Conservation (phyloP, 2,113 vertebrate genomes). For the Vidua chalybeata region DNA sequence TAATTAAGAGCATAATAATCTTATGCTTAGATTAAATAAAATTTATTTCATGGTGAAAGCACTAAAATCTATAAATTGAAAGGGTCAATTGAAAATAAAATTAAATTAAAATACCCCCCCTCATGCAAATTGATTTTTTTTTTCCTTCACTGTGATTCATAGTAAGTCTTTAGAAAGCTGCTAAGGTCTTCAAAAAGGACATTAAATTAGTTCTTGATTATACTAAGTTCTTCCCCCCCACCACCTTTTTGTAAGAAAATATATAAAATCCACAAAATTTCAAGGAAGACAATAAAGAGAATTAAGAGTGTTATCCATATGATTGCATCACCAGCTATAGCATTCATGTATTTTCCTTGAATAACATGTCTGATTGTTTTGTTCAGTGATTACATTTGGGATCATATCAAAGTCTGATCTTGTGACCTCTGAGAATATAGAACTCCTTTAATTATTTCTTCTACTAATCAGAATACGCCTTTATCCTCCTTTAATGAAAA, state of each 20-base stretch:
- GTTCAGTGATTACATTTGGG: background rate
- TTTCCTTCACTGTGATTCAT: background rate
- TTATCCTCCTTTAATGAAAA: background rate
- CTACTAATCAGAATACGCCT: background rate
- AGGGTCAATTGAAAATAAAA: background rate
- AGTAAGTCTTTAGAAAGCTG: background rate
- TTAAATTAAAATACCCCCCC: background rate
- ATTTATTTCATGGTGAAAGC: conserved; percentile 22
- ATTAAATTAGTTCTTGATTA: background rate
- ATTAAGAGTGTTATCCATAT: background rate
- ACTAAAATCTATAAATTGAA: background rate
- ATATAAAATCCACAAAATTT: background rate
- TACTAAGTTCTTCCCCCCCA: accelerated
- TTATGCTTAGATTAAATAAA: conserved; percentile 4
- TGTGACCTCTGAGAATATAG: background rate
- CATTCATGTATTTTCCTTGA: background rate
- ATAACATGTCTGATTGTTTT: background rate
- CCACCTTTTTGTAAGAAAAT: background rate
- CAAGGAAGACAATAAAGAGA: background rate
- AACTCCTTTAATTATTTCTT: background rate
- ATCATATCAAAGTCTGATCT: background rate
- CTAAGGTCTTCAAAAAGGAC: background rate
- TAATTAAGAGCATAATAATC: conserved; percentile 59
- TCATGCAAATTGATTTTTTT: background rate
- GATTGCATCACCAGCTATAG: background rate